These are phyloP conservation scores for Sipunculus nudus DNA, from an alignment of 2,888 invertebrate genomes.

Conservation along the genomic window DNA sequence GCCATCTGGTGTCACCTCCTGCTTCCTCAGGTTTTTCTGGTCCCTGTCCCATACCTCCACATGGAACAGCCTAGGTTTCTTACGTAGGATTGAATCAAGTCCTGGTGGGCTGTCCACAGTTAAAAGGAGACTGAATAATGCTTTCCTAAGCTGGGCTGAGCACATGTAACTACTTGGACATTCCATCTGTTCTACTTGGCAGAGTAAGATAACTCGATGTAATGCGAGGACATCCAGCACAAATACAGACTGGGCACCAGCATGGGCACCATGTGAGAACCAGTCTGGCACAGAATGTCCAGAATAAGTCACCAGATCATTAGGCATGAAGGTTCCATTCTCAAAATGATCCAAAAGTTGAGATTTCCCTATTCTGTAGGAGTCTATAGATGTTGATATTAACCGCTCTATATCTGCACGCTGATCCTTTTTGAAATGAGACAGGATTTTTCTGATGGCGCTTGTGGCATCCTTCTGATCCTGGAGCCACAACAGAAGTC, in stretches of 20 bases:
- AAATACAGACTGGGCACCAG: constrained; percentile 73
- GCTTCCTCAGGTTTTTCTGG: constrained; percentile 38
- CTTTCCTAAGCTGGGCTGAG: constrained; percentile 48
- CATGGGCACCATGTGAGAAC: constrained; percentile 74
- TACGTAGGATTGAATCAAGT: neutral
- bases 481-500: constrained; percentile 80
- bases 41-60: constrained; percentile 51
- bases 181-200: constrained; percentile 56
- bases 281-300: constrained; percentile 70
- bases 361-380: constrained; percentile 44
- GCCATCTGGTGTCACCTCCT: constrained; percentile 1
- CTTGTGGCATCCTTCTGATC: constrained; percentile 75
- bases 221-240: constrained; percentile 70
- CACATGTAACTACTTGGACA: constrained; percentile 48
- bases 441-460: constrained; percentile 72
- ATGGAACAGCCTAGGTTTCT: neutral
- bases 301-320: constrained; percentile 8
- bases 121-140: constrained; percentile 58
- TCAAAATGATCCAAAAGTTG: constrained; percentile 6
- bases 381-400: constrained; percentile 51
- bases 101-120: constrained; percentile 22
- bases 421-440: constrained; percentile 42
- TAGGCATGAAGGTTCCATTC: neutral
- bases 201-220: constrained; percentile 53
- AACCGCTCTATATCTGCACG: constrained; percentile 41